Conservation (phyloP, 2,113 vertebrate genomes). For the Ibidorhyncha struthersii region DNA sequence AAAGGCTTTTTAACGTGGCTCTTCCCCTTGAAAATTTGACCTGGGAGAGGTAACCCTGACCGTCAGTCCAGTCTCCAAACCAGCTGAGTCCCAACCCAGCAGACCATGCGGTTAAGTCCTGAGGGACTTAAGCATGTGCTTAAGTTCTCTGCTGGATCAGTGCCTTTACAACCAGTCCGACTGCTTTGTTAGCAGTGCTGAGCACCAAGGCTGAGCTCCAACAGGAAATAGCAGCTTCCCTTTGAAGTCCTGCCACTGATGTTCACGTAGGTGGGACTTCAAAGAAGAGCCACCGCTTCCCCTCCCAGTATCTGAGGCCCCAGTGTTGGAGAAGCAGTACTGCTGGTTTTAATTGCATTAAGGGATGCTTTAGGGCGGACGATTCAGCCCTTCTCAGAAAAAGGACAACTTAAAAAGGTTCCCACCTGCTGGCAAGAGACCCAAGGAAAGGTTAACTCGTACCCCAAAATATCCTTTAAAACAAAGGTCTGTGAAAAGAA, state of each 20-base stretch:
- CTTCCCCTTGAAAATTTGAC: not conserved
- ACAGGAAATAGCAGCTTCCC: slow-evolving; percentile 65
- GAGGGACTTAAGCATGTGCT: slow-evolving; percentile 56
- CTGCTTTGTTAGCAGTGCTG: slow-evolving; percentile 67
- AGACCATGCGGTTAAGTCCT: slow-evolving; percentile 7
- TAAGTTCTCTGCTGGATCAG: slow-evolving; percentile 62
- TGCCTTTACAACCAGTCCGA: slow-evolving; percentile 51
- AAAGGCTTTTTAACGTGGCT: not conserved
- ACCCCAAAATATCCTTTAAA: slow-evolving; percentile 3
- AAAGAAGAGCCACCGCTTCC: slow-evolving; percentile 62
- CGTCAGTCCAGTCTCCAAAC: not conserved
- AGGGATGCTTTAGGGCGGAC: slow-evolving; percentile 55
- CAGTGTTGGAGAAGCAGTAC: slow-evolving; percentile 58
- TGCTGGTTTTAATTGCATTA: slow-evolving; percentile 68
- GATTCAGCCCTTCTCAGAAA: slow-evolving; percentile 54
- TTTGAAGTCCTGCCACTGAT: slow-evolving; percentile 73
- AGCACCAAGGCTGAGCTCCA: slow-evolving; percentile 61
- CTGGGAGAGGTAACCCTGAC: not conserved
- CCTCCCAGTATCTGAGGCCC: slow-evolving; percentile 60
- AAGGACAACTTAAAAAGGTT: slow-evolving; percentile 35
- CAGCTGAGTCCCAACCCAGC: not conserved
- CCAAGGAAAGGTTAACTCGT: not conserved
- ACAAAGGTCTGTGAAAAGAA: not conserved
- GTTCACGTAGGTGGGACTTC: slow-evolving; percentile 73
- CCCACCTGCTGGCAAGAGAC: slow-evolving; percentile 38